Evolutionary conservation across 2,113 vertebrate species (phyloP).

Genomic region (Melanocharis versteri): DNA sequence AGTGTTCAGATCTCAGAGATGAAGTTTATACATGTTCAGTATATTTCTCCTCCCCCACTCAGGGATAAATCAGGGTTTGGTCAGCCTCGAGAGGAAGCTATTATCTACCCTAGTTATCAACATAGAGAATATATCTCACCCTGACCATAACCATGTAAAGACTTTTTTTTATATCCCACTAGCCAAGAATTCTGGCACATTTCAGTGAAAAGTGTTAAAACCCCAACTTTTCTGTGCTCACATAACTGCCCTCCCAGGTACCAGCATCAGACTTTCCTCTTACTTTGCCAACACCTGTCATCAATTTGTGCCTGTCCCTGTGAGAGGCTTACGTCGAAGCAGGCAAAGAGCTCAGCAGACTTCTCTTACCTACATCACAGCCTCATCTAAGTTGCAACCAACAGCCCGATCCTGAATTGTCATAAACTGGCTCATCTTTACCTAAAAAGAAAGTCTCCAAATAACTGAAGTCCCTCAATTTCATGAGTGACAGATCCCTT

Average conservation of each 20-base stretch:
- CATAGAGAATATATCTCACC: not conserved
- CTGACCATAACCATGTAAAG: not conserved
- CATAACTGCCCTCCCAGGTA: not conserved
- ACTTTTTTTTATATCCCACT: not conserved
- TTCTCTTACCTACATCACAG: not conserved
- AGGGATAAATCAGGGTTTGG: not conserved
- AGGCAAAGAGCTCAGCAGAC: not conserved
- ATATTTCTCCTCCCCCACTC: not conserved
- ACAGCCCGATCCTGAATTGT: not conserved
- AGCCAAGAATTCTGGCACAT: not conserved
- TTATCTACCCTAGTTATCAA: not conserved
- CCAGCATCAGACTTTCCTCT: not conserved
- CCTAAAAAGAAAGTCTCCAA: not conserved
- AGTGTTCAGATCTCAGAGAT: not conserved
- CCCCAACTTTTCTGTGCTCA: not conserved
- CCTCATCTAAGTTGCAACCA: not conserved
- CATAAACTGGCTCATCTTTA: not conserved
- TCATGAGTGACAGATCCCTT: not conserved
- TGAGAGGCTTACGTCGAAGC: not conserved
- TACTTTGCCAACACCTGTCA: not conserved
- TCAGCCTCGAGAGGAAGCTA: not conserved
- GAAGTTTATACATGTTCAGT: not conserved
- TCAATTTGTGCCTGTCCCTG: not conserved
- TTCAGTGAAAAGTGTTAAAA: not conserved
- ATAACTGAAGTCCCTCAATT: not conserved